Percentiles rank a stretch among this genome's conserved stretches.
Conservation (phyloP, 2,113 vertebrate species). For the Chelonoidis abingdonii region DNA sequence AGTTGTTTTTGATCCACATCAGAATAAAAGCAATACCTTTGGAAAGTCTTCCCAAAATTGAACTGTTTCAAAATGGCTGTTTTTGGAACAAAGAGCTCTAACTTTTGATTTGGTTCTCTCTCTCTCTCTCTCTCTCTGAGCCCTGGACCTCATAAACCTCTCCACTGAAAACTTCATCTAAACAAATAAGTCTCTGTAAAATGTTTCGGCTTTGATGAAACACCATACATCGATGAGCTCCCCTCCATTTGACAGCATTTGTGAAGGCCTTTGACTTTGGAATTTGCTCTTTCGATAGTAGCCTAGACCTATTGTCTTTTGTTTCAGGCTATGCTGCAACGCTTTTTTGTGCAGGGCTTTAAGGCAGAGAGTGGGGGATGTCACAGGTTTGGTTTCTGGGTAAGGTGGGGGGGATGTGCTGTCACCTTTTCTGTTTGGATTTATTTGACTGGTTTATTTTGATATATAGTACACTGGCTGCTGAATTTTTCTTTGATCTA, state of each 20-base stretch:
- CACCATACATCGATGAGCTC: neutral
- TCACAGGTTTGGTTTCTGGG: neutral
- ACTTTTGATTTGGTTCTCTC: neutral
- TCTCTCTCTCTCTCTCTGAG: neutral
- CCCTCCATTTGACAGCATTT: constrained; percentile 3
- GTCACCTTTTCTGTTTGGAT: neutral
- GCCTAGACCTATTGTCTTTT: neutral
- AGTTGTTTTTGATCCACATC: neutral
- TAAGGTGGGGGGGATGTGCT: neutral
- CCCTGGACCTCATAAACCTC: neutral
- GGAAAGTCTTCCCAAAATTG: neutral
- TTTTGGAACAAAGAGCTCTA: neutral
- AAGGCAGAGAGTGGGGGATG: neutral
- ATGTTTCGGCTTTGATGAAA: neutral
- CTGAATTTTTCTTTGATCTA: neutral
- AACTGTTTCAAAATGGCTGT: neutral
- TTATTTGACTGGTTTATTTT: neutral
- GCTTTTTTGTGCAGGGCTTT: neutral
- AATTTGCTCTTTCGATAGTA: neutral
- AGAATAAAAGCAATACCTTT: neutral
- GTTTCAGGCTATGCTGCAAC: neutral
- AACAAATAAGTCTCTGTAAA: constrained; percentile 36
- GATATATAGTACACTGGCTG: neutral
- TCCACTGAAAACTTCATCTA: constrained; percentile 11
- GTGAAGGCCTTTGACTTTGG: neutral